Base-by-base conservation (phyloP, 2,113 vertebrate species). In the Colistium nudipinnis region DNA sequence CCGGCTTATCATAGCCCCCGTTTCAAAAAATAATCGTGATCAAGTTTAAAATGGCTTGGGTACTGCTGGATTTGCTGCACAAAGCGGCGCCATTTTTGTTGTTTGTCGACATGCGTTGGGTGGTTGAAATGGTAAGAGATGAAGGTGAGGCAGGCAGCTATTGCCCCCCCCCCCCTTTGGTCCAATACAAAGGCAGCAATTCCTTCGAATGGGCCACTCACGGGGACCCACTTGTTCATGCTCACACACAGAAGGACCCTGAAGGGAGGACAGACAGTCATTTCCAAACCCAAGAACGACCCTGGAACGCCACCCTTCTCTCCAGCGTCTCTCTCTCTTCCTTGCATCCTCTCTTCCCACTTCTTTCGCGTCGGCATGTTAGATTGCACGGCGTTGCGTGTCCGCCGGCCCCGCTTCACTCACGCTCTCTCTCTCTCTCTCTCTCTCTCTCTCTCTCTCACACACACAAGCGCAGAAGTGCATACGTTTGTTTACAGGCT, bases 401-500 rank as follows among this genome's bases (percentile, higher is more conserved):
- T 66, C 44, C 53, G 9, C 2, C 13, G 10, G 38, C 30, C 54
- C 39, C 30, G 3, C 1, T 63, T 51, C 13, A 44, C n/a, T n/a
- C n/a, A n/a, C n/a, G n/a, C n/a, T 33, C 4, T 57, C 24, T 45
- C 39, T n/a, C 52, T 61, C 20, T 52, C 62, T 27, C 4, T 52
- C 20, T 49, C 44, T 28, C 56, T 57, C 43, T 61, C 45, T 64
- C 25, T 19, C 17, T 12, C 48, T 8, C n/a, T 60, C 51, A 17
- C 51, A 13, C 24, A 1, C 67, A 64, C 65, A 44, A 55, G 54
- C 63, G 67, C 67, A 80, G 56, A 56, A 25, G 27, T 38, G 43
- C 25, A 38, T 9, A 19, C 16, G 53, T 71, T 64, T 87, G 65
- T 87, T 81, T 76, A 68, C 64, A 47, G 35, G 45, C n/a, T 66